Evolutionary conservation across 2,888 invertebrate genomes (phyloP).

Genomic region (Lucinisca nassula): DNA sequence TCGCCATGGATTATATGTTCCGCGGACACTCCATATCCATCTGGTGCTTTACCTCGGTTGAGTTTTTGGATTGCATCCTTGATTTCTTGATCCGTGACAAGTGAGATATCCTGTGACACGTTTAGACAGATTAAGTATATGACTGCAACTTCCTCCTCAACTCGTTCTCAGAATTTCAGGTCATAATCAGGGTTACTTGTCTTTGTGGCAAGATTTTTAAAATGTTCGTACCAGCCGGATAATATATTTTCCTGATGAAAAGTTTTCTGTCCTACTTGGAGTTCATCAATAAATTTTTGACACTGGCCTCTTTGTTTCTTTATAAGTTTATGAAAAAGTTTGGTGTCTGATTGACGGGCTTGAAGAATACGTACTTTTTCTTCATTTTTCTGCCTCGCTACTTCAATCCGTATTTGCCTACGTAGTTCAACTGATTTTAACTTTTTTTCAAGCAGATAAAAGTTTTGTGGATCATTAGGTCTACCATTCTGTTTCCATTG

Average conservation of each 20-base stretch:
- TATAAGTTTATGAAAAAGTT: not conserved
- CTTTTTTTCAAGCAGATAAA: constrained; percentile 13
- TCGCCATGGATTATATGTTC: constrained; percentile 7
- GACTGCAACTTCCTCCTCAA: not conserved
- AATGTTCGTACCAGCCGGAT: not conserved
- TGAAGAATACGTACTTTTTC: not conserved
- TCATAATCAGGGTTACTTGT: not conserved
- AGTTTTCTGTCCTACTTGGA: not conserved
- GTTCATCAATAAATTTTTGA: not conserved
- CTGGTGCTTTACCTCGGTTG: not conserved
- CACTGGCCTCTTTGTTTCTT: not conserved
- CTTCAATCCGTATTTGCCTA: not conserved
- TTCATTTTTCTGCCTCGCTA: not conserved
- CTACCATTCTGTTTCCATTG: constrained; percentile 10
- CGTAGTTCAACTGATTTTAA: too few relatives aligned
- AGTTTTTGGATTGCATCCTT: not conserved
- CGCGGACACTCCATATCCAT: not conserved
- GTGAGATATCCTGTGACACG: too few relatives aligned
- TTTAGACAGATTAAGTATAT: not conserved
- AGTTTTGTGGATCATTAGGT: constrained; percentile 9
- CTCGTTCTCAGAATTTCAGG: not conserved
- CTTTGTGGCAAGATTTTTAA: not conserved
- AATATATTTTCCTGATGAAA: not conserved
- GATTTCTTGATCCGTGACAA: not conserved
- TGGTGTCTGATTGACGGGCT: not conserved